These are phyloP conservation scores for Villa cingulata DNA, from an alignment of 2,888 invertebrate species.

Conservation along the genomic window DNA sequence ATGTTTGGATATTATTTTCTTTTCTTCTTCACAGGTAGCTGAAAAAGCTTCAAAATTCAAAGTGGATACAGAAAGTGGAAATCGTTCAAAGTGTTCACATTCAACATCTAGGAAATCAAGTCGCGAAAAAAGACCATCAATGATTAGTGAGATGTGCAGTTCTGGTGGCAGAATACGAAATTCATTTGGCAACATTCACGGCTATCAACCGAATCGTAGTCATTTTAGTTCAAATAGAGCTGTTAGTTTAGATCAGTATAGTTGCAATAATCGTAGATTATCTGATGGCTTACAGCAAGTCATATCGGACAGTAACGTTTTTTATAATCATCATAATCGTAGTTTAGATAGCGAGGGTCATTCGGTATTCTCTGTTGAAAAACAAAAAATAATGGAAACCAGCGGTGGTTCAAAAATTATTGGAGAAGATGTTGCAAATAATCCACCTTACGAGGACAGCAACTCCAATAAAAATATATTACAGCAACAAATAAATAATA, in stretches of 20 bases:
- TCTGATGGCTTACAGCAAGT: slow-evolving; percentile 36
- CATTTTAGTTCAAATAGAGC: slow-evolving; percentile 36
- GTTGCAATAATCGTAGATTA: slow-evolving; percentile 32
- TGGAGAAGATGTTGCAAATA: slow-evolving; percentile 15
- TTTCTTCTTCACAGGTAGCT: slow-evolving; percentile 35
- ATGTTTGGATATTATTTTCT: too few relatives aligned
- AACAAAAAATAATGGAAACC: neutral
- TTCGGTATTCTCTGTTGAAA: slow-evolving; percentile 9
- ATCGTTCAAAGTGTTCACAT: slow-evolving; percentile 45
- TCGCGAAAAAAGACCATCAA: slow-evolving; percentile 43
- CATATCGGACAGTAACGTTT: slow-evolving; percentile 36
- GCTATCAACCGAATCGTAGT: slow-evolving; percentile 31
- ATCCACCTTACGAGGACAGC: slow-evolving; percentile 1
- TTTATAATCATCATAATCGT: slow-evolving; percentile 33
- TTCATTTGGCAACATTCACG: slow-evolving; percentile 36
- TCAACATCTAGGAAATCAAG: slow-evolving; percentile 56
- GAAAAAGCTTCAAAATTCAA: slow-evolving; percentile 63
- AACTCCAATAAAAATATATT: neutral
- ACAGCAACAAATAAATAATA: slow-evolving; percentile 1
- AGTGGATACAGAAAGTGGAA: slow-evolving; percentile 52
- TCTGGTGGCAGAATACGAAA: slow-evolving; percentile 34
- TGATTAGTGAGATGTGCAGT: slow-evolving; percentile 37
- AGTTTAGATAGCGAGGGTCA: slow-evolving; percentile 22
- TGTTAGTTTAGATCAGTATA: slow-evolving; percentile 36
- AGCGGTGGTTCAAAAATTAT: slow-evolving; percentile 8